Conservation (phyloP, 2,888 invertebrate species). For the Drosophila pegasa region DNA sequence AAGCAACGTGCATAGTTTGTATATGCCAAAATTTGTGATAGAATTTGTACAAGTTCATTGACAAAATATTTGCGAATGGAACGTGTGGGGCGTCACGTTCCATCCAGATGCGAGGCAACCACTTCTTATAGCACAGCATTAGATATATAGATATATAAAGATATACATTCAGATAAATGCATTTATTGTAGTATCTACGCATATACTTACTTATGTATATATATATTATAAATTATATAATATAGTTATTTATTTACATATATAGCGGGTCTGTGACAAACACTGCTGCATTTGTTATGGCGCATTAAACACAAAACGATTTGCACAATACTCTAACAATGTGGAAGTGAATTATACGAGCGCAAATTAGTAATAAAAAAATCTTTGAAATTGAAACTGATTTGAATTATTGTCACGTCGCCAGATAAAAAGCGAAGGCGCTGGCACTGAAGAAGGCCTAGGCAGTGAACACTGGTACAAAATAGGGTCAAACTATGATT, state of each 20-base stretch:
- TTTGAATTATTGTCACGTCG: slow-evolving; percentile 74
- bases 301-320: slow-evolving; percentile 69
- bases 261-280: slow-evolving; percentile 28
- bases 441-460: slow-evolving; percentile 45
- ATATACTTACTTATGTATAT: not conserved
- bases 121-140: slow-evolving; percentile 9
- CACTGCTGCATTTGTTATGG: slow-evolving; percentile 74
- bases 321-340: slow-evolving; percentile 50
- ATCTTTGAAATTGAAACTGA: slow-evolving; percentile 48
- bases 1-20: slow-evolving; percentile 53
- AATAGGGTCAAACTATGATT: slow-evolving; percentile 26
- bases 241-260: not conserved
- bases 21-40: slow-evolving; percentile 32
- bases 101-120: slow-evolving; percentile 18
- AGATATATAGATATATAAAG: not conserved
- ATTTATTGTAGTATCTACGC: not conserved
- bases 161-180: too few species aligned
- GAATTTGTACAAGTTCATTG: slow-evolving; percentile 63
- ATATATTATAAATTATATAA: slow-evolving; percentile 10
- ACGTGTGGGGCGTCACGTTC: slow-evolving; percentile 58
- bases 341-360: slow-evolving; percentile 51
- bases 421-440: slow-evolving; percentile 34
- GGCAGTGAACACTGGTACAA: slow-evolving; percentile 33
- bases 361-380: slow-evolving; percentile 53
- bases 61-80: slow-evolving; percentile 27